Evolutionary conservation across 2,797 vertebrate genomes (phyloP).

Genomic region (Sylvilagus floridanus): DNA sequence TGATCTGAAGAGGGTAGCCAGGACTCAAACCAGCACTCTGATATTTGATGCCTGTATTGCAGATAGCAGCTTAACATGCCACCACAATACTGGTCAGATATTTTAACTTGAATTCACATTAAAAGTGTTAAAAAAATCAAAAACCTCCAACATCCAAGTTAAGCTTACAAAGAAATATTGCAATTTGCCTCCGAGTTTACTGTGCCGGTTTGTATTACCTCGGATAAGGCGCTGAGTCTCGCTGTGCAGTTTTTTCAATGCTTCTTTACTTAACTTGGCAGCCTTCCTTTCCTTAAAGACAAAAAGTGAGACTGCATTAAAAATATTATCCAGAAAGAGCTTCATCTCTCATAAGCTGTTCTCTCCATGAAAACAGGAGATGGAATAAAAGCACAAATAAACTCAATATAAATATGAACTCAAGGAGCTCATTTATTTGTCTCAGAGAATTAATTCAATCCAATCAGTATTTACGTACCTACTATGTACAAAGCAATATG

Average conservation of each 20-base stretch:
- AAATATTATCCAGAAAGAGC: conserved; percentile 61
- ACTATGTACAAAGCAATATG: background rate
- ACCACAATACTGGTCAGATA: no score
- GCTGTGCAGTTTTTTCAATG: conserved; percentile 96
- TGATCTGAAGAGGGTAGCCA: no score
- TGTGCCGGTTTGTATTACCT: conserved; percentile 89
- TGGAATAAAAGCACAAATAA: conserved; percentile 14
- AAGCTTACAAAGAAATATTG: conserved; percentile 32
- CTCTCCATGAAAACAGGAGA: conserved; percentile 56
- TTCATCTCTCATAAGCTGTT: conserved; percentile 7
- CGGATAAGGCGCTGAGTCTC: conserved; percentile 95
- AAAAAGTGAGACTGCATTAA: conserved; percentile 70
- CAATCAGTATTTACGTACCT: conserved; percentile 16
- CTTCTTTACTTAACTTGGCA: conserved; percentile 95
- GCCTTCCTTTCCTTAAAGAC: conserved; percentile 94
- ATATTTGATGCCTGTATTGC: no score
- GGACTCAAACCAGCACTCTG: no score
- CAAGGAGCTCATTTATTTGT: conserved; percentile 48
- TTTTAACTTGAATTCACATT: background rate
- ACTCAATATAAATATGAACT: conserved; percentile 29
- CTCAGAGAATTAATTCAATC: conserved; percentile 54
- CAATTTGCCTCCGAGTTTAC: conserved; percentile 38
- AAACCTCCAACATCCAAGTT: background rate
- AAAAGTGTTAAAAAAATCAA: conserved; percentile 3
- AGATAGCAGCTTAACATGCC: no score